These are phyloP conservation scores for Germaria angustata DNA, from an alignment of 2,888 invertebrate genomes.

Conservation along the genomic window DNA sequence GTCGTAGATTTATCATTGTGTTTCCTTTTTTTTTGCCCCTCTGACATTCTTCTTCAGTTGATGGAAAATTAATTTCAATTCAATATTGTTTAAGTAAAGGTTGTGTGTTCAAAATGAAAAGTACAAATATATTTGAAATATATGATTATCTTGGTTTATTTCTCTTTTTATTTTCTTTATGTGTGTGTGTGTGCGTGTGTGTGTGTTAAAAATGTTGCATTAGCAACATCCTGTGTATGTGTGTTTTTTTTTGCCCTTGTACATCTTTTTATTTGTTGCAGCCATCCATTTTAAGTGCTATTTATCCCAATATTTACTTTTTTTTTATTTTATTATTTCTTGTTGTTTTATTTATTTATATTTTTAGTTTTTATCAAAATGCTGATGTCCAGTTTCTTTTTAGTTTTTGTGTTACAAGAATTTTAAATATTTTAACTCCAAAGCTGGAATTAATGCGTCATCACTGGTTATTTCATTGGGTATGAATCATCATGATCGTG, in stretches of 20 bases:
- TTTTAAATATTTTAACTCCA: slow-evolving; percentile 38
- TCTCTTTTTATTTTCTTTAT: background rate
- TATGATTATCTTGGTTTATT: slow-evolving; percentile 51
- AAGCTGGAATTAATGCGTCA: slow-evolving; percentile 54
- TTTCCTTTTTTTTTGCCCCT: slow-evolving; percentile 49
- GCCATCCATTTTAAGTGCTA: slow-evolving; percentile 53
- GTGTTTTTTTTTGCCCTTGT: background rate
- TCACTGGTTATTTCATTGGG: slow-evolving; percentile 6
- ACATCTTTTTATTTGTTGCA: slow-evolving; percentile 19
- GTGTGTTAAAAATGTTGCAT: slow-evolving; percentile 51
- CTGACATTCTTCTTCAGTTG: slow-evolving; percentile 13
- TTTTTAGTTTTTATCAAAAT: slow-evolving; percentile 55
- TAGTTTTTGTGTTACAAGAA: slow-evolving; percentile 29
- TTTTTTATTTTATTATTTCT: background rate
- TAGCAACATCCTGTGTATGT: slow-evolving; percentile 59
- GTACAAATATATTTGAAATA: slow-evolving; percentile 29
- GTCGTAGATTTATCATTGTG: slow-evolving; percentile 63
- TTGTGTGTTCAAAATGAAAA: background rate
- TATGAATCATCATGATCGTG: slow-evolving; percentile 41
- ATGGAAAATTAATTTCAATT: slow-evolving; percentile 51
- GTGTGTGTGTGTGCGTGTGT: background rate
- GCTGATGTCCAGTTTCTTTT: slow-evolving; percentile 30
- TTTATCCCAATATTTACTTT: slow-evolving; percentile 49
- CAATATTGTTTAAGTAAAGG: slow-evolving; percentile 39
- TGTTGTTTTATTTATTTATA: background rate